Percentiles rank a stretch among this genome's conserved stretches.
These are phyloP conservation scores for Lycaon pictus DNA, from an alignment of 2,113 vertebrate species.

Conservation along the genomic window DNA sequence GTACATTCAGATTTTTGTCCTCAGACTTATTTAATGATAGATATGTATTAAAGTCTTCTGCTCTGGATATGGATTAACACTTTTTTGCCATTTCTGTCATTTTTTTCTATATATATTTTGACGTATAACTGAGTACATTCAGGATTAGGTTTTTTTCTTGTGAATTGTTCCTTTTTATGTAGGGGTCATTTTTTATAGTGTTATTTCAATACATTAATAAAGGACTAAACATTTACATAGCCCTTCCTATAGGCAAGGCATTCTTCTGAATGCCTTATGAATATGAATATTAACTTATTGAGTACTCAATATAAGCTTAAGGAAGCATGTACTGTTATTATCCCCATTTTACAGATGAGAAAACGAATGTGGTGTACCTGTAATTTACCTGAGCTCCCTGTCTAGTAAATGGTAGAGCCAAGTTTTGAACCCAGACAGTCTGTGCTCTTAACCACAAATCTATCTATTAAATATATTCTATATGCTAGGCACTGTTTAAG, in stretches of 20 bases:
- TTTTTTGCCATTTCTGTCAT: constrained; percentile 14
- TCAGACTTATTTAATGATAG: background rate
- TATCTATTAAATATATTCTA: background rate
- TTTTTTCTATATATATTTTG: constrained; percentile 46
- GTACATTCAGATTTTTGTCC: background rate
- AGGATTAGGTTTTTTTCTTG: background rate
- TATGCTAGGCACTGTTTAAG: background rate
- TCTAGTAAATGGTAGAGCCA: background rate
- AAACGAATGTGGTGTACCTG: background rate
- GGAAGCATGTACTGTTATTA: background rate
- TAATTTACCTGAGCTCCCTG: background rate
- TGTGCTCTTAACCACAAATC: background rate
- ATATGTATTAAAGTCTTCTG: background rate
- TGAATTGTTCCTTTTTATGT: background rate
- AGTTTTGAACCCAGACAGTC: background rate
- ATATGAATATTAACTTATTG: background rate
- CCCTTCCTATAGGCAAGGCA: background rate
- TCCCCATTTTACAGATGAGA: background rate
- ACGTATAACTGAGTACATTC: background rate
- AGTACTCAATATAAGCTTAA: background rate
- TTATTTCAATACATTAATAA: background rate
- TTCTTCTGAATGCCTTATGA: background rate
- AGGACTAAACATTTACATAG: background rate
- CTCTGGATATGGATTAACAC: background rate
- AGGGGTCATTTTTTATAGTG: background rate